Base-by-base conservation (phyloP, 2,797 vertebrate genomes). In the Loris lydekkerianus region DNA sequence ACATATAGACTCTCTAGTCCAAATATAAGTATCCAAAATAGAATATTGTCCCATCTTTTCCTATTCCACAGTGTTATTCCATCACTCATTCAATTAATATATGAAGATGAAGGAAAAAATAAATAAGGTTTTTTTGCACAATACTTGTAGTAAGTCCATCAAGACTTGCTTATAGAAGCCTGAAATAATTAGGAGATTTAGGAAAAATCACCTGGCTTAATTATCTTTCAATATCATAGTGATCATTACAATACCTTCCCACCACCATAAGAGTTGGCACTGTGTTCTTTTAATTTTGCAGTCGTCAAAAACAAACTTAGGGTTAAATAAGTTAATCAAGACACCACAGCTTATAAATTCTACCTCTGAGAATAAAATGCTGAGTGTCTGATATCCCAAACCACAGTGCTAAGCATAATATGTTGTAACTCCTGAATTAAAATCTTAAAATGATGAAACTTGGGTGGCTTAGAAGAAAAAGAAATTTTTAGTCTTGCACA, bases 21-120 rank as follows among this genome's bases (percentile, higher is more conserved):
- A 87, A 67, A 37, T 29, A 11, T 70, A 49, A 89, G 13, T 72
- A n/a, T 81, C 46, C 49, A 84, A 85, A 27, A 25, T 53, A 82
- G 25, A 82, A 86, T 85, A 89, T 18, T 3, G 58, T 58, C 23
- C 14, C 20, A 61, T 75, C 15, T 72, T 20, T 84, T 27, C 25
- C n/a, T 27, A 13, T 43, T 27, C 3, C 21, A 14, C 25, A 61
- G 2, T 49, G 11, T 49, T 53, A 58, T 49, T 43, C 58, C 65
- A 9, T 56, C 34, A 27, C 37, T 72, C 20, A 91, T 23, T 34
- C n/a, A 60, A 25, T 53, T 65, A 34, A 46, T 21, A 10, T 11
- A 65, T 11, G 15, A 67, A 21, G 25, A 65, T 1, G 10, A 37
- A 40, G 61, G 60, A 70, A 65, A 40, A 27, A 11, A 69, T 46